Percentiles rank a stretch among this genome's conserved stretches.
Evolutionary conservation across 2,113 vertebrate species (phyloP).

Genomic region (Gadus chalcogrammus): DNA sequence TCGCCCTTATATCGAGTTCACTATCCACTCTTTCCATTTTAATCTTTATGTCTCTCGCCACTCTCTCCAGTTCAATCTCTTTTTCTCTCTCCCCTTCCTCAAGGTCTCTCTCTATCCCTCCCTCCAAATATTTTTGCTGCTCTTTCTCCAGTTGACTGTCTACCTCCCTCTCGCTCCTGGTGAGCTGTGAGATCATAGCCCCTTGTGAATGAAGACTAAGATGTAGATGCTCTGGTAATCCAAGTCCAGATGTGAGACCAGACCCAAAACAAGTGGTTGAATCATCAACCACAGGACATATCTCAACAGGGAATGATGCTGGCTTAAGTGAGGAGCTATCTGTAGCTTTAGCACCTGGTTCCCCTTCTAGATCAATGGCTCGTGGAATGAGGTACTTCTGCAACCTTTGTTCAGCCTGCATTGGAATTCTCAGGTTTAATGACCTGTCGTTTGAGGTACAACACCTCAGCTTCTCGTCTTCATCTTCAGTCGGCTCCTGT

Average conservation of each 20-base stretch:
- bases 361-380: constrained; percentile 15
- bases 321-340: constrained; percentile 6
- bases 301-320: not conserved
- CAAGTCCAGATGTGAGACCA: no score
- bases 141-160: constrained; percentile 15
- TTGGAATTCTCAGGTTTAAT: not conserved
- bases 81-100: no score
- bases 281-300: not conserved
- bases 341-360: constrained; percentile 1
- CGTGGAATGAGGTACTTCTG: constrained; percentile 39
- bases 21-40: no score
- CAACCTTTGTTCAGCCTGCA: not conserved
- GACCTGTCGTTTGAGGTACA: not conserved
- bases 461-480: not conserved
- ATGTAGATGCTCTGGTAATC: not conserved
- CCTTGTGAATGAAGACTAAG: not conserved
- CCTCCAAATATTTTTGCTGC: not conserved
- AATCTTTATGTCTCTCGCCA: no score
- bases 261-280: no score
- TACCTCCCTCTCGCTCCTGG: not conserved
- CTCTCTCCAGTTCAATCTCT: no score
- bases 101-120: not conserved
- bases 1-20: no score
- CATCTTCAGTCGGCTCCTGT: not conserved
- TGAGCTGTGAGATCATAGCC: constrained; percentile 3